Evolutionary conservation across 1,140 invertebrate genomes (phyloP), one percentile per base, ranked within the genome.

Genomic region (Oedothorax gibbosus): DNA sequence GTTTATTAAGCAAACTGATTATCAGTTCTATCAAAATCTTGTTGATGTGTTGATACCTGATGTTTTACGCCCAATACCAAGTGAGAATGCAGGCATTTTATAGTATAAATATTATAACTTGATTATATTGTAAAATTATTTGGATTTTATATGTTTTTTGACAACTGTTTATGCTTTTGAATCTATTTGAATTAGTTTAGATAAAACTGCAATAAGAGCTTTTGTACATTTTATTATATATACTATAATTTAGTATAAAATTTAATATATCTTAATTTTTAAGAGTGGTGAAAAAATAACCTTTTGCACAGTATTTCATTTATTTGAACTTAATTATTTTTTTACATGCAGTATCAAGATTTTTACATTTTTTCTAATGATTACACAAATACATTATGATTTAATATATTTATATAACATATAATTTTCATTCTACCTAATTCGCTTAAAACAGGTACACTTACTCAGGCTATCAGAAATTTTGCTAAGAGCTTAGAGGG

Each of bases 21-120:
- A 96, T 89, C 93, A 93, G 79, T 98, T 99, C 91, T 99, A 99
- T 91, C 98, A 99, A 91, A 96, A 96, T 90, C 93, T 98, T 85
- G 97, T 99, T 11, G 96, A 98, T 90, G 95, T 99, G 87, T 93
- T 99, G 57, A 96, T 99, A 91, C 97, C 98, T 10, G 97, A 99
- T 91, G 97, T 99, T 71, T 91, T 99, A 53, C 93, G 96, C 87
- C 96, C 96, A 20, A 98, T 99, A 89, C 97, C 97, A 85, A 95
- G 94, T 94, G 89, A 91, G 91, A 81, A 62, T 86, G 12, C 15
- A 54, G n/a, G 6, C 20, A 49, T 50, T 54, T 80, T 49, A 60
- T 7, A 80, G 53, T 12, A 15, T 6, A 79, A 72, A 60, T 64
- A 68, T 62, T 35, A 35, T 35, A 35, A 35, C 35, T 35, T 35